Base-by-base conservation (phyloP, 2,888 invertebrate genomes). In the Alloscopus bannaensis region DNA sequence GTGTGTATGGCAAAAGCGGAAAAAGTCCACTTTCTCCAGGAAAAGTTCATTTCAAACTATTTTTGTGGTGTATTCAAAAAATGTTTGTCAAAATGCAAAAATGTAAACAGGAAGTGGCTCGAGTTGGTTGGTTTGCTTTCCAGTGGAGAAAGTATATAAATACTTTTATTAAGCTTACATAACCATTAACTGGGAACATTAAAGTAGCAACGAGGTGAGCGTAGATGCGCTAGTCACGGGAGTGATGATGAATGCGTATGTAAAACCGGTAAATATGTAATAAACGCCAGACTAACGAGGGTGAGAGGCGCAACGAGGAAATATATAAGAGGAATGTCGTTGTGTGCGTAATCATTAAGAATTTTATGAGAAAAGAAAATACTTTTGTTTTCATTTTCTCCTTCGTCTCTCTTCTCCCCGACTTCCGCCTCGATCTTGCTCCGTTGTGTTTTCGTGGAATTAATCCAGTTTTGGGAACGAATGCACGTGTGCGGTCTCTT, bases 301-400 rank as follows among this genome's bases (percentile, higher is more conserved):
- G 13, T 36, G 36, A 36, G 13, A 36, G 6, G 6, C 36, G 36
- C 13, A 36, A 36, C 6, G 13, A 36, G 36, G 13, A 36, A 36
- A 36, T 36, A 8, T 36, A 36, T 36, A 6, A 36, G 13, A 36
- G 8, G 36, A 36, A 36, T 36, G 36, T 8, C 13, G 13, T 36
- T 36, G 36, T 13, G 13, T 36, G 13, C 36, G 8, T 36, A 16
- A 40, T 36, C 60, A 60, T 71, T 60, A 71, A 71, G 47, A 71
- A 60, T 60, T 71, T 71, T 60, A 71, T 36, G 70, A 71, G 26
- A 18, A 22, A n/a, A 50, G 47, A 59, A 28, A 45, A 59, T 29
- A 62, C 13, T 11, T 26, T 40, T 59, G 11, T 57, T 28, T 57
- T 29, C 29, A 22, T 24, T 29, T 45, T 42, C 24, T 31, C 18